Percentiles rank a stretch among this genome's conserved stretches.
Conservation (phyloP, 2,888 invertebrate genomes). For the Thymelicus acteon region DNA sequence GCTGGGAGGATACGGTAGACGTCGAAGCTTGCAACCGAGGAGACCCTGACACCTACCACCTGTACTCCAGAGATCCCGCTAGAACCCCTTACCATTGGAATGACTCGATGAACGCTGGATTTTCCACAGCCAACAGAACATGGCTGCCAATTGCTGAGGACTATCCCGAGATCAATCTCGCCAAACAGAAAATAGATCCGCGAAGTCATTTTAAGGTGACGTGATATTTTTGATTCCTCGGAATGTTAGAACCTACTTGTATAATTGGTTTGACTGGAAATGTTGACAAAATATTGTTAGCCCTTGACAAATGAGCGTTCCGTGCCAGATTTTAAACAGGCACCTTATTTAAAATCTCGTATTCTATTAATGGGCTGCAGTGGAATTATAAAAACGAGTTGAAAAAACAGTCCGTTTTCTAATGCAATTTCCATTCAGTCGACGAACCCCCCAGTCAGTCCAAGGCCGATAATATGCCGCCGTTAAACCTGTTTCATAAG, state of each 20-base stretch:
- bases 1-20: constrained; percentile 85
- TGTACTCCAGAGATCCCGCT: constrained; percentile 85
- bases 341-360: no score
- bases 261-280: not conserved
- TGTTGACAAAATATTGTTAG: no score
- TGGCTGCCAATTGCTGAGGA: constrained; percentile 89
- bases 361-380: no score
- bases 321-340: no score
- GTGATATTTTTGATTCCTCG: not conserved
- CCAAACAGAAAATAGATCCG: constrained; percentile 73
- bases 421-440: not conserved
- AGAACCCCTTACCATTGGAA: constrained; percentile 89
- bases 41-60: constrained; percentile 75
- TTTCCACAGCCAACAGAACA: constrained; percentile 81
- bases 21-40: constrained; percentile 84
- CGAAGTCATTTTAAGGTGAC: constrained; percentile 82
- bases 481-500: constrained; percentile 1
- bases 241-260: no score
- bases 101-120: constrained; percentile 83
- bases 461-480: constrained; percentile 4
- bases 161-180: constrained; percentile 84
- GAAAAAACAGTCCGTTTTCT: not conserved
- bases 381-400: no score
- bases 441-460: not conserved
- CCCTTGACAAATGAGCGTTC: no score